phyloP scores from a whole-genome alignment of 2,113 vertebrate species.

The Murina feae region DNA sequence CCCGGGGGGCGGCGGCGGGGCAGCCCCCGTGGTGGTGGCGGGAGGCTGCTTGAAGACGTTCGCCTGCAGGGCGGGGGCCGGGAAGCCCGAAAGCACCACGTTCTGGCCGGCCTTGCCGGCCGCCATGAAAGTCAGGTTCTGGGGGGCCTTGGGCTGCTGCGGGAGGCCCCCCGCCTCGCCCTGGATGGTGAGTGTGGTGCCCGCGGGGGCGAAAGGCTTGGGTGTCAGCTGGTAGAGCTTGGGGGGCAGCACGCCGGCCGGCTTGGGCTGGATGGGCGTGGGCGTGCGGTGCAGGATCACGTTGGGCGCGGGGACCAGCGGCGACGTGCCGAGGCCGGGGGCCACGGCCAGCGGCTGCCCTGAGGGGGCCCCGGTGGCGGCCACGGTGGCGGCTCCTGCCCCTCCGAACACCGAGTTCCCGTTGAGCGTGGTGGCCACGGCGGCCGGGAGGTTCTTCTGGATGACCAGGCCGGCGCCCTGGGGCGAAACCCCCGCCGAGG shows the following conservation, averaged over 20 bases:
- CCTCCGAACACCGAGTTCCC: conserved; percentile 80
- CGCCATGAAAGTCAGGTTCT: conserved; percentile 92
- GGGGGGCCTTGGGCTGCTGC: conserved; percentile 86
- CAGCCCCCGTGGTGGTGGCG: background rate
- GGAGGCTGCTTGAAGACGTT: conserved; percentile 83
- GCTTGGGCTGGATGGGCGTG: conserved; percentile 97
- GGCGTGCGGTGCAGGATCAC: conserved; percentile 95
- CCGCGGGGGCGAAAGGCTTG: conserved; percentile 77
- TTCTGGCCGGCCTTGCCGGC: conserved; percentile 91
- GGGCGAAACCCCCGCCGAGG: conserved; percentile 79
- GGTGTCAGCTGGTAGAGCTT: conserved; percentile 90
- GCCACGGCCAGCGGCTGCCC: conserved; percentile 86
- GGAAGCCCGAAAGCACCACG: conserved; percentile 90
- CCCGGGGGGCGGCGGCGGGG: conserved; percentile 79
- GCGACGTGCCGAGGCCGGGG: conserved; percentile 79
- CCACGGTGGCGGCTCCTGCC: conserved; percentile 73
- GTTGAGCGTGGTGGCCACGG: conserved; percentile 78
- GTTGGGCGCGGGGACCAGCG: conserved; percentile 88
- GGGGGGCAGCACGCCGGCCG: conserved; percentile 88
- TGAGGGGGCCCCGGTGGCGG: conserved; percentile 69
- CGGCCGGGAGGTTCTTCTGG: conserved; percentile 83
- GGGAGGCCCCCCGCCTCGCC: conserved; percentile 83
- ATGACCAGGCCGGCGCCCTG: conserved; percentile 88
- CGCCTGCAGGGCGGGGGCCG: conserved; percentile 84
- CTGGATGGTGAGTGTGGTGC: conserved; percentile 84